A percentile compares a stretch with the other conserved stretches of the same genome.
phyloP scores from a whole-genome alignment of 1,140 invertebrate species.

The Trichonephila inaurata region DNA sequence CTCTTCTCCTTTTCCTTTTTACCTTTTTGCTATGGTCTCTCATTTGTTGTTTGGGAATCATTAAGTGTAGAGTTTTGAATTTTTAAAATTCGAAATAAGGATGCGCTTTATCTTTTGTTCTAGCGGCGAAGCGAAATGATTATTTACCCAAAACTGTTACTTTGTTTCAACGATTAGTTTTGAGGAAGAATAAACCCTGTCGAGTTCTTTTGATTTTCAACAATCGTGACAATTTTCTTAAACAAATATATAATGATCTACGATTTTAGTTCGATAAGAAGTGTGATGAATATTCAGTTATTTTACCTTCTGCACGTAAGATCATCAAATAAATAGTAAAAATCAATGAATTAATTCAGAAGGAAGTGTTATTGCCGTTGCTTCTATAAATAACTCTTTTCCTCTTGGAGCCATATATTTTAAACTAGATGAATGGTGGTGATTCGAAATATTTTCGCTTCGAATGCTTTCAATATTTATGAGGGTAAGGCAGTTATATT shows the following conservation, averaged over 20 bases:
- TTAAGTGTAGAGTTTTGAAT: background rate
- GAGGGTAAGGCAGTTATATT: no score
- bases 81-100: conserved; percentile 10
- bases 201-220: background rate
- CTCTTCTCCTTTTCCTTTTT: background rate
- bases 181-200: background rate
- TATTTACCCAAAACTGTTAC: conserved; percentile 10
- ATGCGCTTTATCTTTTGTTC: conserved; percentile 6
- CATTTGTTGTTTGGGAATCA: conserved; percentile 11
- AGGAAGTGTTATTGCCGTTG: background rate
- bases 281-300: background rate
- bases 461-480: no score
- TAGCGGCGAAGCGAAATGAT: background rate
- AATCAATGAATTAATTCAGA: conserved; percentile 19
- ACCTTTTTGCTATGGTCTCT: background rate
- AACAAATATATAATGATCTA: conserved; percentile 8
- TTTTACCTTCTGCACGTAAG: background rate
- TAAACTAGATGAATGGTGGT: background rate
- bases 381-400: background rate
- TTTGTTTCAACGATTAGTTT: background rate
- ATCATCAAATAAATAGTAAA: background rate
- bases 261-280: background rate
- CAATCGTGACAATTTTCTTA: background rate
- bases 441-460: background rate
- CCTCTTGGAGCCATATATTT: background rate